phyloP scores from a whole-genome alignment of 2,113 vertebrate genomes.

The Saccopteryx leptura region DNA sequence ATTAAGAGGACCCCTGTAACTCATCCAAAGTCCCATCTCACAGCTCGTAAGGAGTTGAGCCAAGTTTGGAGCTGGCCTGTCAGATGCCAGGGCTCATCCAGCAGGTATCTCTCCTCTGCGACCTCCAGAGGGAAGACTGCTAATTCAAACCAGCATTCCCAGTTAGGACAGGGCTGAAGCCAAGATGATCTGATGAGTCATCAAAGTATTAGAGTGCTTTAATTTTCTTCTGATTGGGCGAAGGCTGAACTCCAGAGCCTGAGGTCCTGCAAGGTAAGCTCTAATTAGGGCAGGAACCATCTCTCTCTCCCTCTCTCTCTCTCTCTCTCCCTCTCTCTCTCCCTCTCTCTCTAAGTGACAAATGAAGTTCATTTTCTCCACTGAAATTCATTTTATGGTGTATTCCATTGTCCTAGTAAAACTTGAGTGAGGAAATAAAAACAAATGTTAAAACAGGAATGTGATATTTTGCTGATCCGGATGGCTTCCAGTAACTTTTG shows the following conservation, averaged over 20 bases:
- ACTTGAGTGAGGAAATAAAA: constrained; percentile 63
- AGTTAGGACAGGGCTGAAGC: neutral
- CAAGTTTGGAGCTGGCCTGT: neutral
- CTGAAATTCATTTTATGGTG: constrained; percentile 62
- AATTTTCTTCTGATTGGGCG: neutral
- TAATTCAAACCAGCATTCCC: neutral
- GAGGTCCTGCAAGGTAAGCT: neutral
- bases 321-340: too few relatives aligned
- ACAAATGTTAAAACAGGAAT: neutral
- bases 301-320: neutral
- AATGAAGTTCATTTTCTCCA: constrained; percentile 53
- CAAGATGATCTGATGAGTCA: neutral
- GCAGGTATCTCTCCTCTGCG: neutral
- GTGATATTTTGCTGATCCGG: neutral
- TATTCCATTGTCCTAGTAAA: constrained; percentile 70
- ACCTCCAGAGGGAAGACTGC: neutral
- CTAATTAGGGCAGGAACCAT: accelerated
- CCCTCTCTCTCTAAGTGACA: constrained; percentile 2
- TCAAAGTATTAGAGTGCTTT: neutral
- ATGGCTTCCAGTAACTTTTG: neutral
- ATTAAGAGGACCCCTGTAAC: neutral
- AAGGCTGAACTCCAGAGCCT: neutral
- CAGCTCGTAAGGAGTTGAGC: neutral
- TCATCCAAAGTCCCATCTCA: neutral
- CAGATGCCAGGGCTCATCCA: neutral